Evolutionary conservation across 2,888 invertebrate species (phyloP).

Genomic region (Cataglyphis albicans): DNA sequence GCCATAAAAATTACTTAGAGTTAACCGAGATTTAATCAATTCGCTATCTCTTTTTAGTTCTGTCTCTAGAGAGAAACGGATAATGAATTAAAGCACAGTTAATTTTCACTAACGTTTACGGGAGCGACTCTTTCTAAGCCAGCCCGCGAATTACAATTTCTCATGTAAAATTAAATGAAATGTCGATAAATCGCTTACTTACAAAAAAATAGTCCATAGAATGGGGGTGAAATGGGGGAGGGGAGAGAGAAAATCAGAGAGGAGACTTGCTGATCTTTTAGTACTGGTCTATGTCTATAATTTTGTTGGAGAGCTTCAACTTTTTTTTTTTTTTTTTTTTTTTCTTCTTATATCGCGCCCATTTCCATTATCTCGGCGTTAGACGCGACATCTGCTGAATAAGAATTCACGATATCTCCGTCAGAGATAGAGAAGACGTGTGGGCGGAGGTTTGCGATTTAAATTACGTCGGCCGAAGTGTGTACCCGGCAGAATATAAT

Average conservation of each 20-base stretch:
- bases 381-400: slow-evolving; percentile 53
- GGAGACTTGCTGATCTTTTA: slow-evolving; percentile 34
- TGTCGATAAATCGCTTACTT: slow-evolving; percentile 49
- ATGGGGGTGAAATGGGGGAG: background rate
- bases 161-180: slow-evolving; percentile 49
- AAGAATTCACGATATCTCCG: slow-evolving; percentile 48
- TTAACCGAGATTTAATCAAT: slow-evolving; percentile 49
- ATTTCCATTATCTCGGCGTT: slow-evolving; percentile 48
- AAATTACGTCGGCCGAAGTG: slow-evolving; percentile 53
- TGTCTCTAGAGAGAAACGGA: slow-evolving; percentile 31
- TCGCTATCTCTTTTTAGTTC: slow-evolving; percentile 25
- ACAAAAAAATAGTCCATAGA: slow-evolving; percentile 19
- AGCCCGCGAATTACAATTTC: slow-evolving; percentile 39
- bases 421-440: slow-evolving; percentile 40
- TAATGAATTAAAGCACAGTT: slow-evolving; percentile 48
- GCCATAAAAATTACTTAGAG: slow-evolving; percentile 49
- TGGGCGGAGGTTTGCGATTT: slow-evolving; percentile 53
- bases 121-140: slow-evolving; percentile 26
- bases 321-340: background rate
- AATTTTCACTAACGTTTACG: slow-evolving; percentile 51
- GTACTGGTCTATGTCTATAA: slow-evolving; percentile 34
- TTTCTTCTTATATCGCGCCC: background rate
- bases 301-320: slow-evolving; percentile 8
- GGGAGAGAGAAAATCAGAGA: background rate
- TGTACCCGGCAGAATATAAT: slow-evolving; percentile 59